Conservation (phyloP, 2,888 invertebrate genomes). For the Agonum fuliginosum region DNA sequence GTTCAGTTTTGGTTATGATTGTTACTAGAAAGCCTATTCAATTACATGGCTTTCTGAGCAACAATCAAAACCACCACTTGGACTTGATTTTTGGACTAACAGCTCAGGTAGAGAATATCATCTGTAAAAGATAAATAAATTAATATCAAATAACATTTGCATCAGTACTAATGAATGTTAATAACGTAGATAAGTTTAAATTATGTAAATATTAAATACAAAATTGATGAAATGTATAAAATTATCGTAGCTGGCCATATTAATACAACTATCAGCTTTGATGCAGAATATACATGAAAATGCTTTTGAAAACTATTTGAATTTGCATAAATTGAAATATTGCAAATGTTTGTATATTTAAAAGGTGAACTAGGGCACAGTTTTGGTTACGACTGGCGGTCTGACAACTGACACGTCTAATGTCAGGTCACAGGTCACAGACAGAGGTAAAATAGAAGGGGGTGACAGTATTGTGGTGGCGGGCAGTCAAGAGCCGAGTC, state of each 20-base stretch:
- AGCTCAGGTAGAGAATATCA: not conserved
- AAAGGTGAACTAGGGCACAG: not conserved
- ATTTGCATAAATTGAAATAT: slow-evolving; percentile 18
- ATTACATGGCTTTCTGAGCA: slow-evolving; percentile 74
- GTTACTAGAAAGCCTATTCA: slow-evolving; percentile 72
- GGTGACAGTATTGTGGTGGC: no score
- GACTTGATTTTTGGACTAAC: not conserved
- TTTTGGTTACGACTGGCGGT: not conserved
- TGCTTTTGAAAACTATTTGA: slow-evolving; percentile 17
- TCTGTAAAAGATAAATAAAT: not conserved
- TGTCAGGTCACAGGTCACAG: not conserved
- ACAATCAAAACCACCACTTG: slow-evolving; percentile 73
- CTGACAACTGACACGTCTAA: not conserved
- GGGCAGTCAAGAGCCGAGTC: no score
- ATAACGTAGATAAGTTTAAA: not conserved
- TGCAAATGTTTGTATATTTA: slow-evolving; percentile 44
- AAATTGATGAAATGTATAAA: not conserved
- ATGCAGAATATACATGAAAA: slow-evolving; percentile 33
- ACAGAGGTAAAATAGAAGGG: not conserved
- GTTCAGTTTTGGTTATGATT: slow-evolving; percentile 70
- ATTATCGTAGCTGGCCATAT: not conserved
- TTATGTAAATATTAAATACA: no score
- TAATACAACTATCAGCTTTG: not conserved
- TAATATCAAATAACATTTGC: not conserved
- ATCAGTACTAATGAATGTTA: not conserved